Evolutionary conservation across 1,140 invertebrate genomes (phyloP), one percentile per base, ranked within the genome.

Genomic region (Drosophila sp.): DNA sequence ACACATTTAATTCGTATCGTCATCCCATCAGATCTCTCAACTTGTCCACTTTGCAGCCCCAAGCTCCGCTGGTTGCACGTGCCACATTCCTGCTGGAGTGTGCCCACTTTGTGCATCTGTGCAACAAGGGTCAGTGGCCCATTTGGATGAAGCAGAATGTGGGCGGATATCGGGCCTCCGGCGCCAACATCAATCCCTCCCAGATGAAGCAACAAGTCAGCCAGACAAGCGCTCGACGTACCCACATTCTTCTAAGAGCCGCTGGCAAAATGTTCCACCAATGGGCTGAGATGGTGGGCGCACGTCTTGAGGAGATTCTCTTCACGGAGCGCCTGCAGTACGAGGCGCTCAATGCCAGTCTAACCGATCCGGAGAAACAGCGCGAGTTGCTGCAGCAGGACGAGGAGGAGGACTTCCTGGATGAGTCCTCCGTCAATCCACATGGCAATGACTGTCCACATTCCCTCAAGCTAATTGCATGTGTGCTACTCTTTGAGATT

Each of bases 121-220:
- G 99, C 91, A 99, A 99, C 90, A 97, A 97, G 92, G 98, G 98
- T 0, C 97, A 98, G 73, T 99, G 99, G 98, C 98, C 99, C 9
- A 93, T 94, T 2, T 99, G 98, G 97, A 98, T 99, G 95, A 97
- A 97, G 92, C 93, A 96, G 40, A 97, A 96, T 86, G 73, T 91
- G 25, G 74, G 75, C 13, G 78, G 96, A 78, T 97, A 96, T 91
- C 93, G 96, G 34, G 94, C 95, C 4, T 96, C 96, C 2, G 95
- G 96, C 45, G 94, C 95, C 41, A 91, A 92, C 46, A 91, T 92
- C 14, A 90, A 90, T 61, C 43, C 82, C 14, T 72, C 83, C 46
- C 89, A 89, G 73, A 90, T 92, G 82, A 75, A 90, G 58, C 90
- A 91, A 11, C 90, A 91, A 36, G 73, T 89, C 92, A 65, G 80